Base-by-base conservation (phyloP, 2,888 invertebrate species). In the Drosophila pegasa region DNA sequence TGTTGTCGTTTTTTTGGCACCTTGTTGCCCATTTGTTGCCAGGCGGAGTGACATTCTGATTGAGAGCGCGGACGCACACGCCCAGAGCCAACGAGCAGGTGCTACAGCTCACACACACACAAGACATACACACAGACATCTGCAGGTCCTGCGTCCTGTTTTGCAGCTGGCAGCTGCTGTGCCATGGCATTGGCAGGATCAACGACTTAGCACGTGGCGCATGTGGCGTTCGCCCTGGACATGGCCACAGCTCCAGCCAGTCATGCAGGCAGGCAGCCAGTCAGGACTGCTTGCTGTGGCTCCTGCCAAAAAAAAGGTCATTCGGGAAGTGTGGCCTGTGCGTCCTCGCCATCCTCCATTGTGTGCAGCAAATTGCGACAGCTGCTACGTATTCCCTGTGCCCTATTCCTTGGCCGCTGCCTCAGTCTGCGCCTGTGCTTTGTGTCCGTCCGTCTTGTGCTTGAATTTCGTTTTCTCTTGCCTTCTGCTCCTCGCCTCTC, bases 151-250 rank as follows among this genome's bases (percentile, higher is more conserved):
- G 70, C 37, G 20, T 69, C 50, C 59, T 68, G 55, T 37, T 50
- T 31, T 55, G 60, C 75, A 77, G 75, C 76, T 77, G 76, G 57
- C 76, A 76, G 78, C 79, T 78, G 75, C 59, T 66, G 16, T 38
- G 55, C 59, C 27, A 58, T 74, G 75, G 69, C 78, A 64, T 62
- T 77, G 78, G 59, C 83, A 83, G 83, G 88, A 83, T 88, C 83
- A 88, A 88, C 88, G 83, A 82, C 83, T 88, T 88, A 83, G 83
- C 83, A 83, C 83, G 83, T 83, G 83, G 83, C 83, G 82, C 82
- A 87, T 82, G 80, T 85, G 80, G 86, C 80, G 86, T 80, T 69
- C 69, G 41, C 4, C 47, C 29, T 45, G 63, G 56, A 35, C 37
- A 51, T 22, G 16, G 20, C 3, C 22, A 9, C 41, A 55, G 72